Evolutionary conservation across 2,888 invertebrate species (phyloP).

Genomic region (Craniophora ligustri): DNA sequence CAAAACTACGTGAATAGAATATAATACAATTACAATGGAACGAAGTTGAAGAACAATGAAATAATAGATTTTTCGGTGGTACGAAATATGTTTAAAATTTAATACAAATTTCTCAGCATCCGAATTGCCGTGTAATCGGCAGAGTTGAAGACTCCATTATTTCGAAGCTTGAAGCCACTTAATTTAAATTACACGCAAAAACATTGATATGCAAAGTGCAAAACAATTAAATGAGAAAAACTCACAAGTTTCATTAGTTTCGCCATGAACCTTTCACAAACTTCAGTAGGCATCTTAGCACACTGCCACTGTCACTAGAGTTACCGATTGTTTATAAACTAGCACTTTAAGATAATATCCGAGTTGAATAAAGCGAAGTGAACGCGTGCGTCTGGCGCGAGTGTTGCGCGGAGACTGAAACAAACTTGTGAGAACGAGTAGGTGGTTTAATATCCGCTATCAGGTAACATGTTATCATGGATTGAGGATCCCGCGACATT

Average conservation of each 20-base stretch:
- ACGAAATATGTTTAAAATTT: constrained; percentile 17
- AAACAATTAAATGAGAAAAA: constrained; percentile 35
- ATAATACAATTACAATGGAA: constrained; percentile 12
- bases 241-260: constrained; percentile 70
- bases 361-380: constrained; percentile 8
- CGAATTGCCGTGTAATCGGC: constrained; percentile 5
- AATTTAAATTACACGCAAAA: constrained; percentile 28
- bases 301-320: constrained; percentile 43
- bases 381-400: constrained; percentile 30
- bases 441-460: constrained; percentile 51
- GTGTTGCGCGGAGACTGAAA: constrained; percentile 44
- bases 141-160: constrained; percentile 8
- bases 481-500: constrained; percentile 40
- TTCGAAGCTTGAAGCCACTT: constrained; percentile 18
- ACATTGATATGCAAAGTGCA: constrained; percentile 8
- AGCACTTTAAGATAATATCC: constrained; percentile 36
- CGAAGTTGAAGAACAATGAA: constrained; percentile 24
- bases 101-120: constrained; percentile 8
- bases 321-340: constrained; percentile 30
- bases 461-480: constrained; percentile 44
- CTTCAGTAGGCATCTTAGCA: constrained; percentile 72
- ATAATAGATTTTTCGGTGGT: constrained; percentile 23
- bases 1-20: constrained; percentile 40
- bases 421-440: constrained; percentile 15
- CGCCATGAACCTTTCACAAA: constrained; percentile 70